Evolutionary conservation across 2,113 vertebrate genomes (phyloP).

Genomic region (Paradoxurus hermaphroditus): DNA sequence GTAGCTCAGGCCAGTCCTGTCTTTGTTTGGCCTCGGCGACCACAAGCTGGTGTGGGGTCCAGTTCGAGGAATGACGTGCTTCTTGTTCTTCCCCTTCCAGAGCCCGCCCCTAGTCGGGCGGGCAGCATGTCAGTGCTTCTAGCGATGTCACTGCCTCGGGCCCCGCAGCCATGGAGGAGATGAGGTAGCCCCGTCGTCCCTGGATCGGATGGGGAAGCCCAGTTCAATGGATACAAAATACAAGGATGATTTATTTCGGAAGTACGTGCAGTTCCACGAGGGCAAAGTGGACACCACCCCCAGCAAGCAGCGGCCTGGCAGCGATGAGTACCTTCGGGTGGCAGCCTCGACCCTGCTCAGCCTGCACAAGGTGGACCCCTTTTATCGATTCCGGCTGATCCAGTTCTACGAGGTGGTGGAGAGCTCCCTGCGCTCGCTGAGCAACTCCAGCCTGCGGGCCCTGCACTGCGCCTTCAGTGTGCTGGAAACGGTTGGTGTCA

Average conservation of each 20-base stretch:
- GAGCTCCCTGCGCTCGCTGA: constrained; percentile 89
- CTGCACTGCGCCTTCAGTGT: constrained; percentile 91
- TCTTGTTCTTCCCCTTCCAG: constrained; percentile 43
- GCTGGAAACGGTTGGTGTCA: constrained; percentile 94
- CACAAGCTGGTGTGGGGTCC: neutral
- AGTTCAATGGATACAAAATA: constrained; percentile 97
- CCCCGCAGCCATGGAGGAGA: constrained; percentile 79
- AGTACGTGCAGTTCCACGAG: constrained; percentile 95
- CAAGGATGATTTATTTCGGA: constrained; percentile 96
- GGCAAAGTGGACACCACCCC: constrained; percentile 88
- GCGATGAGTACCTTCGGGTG: constrained; percentile 90
- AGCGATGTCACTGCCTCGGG: neutral
- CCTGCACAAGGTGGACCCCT: constrained; percentile 93
- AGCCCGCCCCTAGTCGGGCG: neutral
- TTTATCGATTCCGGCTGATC: constrained; percentile 93
- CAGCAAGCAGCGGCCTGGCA: constrained; percentile 81
- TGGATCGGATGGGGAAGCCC: constrained; percentile 68
- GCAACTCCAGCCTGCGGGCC: constrained; percentile 89
- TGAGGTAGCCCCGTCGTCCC: constrained; percentile 80
- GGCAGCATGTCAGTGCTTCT: neutral
- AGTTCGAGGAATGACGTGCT: neutral
- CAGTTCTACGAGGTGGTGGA: constrained; percentile 96
- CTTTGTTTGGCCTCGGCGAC: neutral
- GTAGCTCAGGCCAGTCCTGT: neutral
- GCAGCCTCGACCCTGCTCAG: constrained; percentile 94